These are phyloP conservation scores for Cirrhinus mrigala DNA, from an alignment of 2,797 vertebrate species.

Conservation along the genomic window DNA sequence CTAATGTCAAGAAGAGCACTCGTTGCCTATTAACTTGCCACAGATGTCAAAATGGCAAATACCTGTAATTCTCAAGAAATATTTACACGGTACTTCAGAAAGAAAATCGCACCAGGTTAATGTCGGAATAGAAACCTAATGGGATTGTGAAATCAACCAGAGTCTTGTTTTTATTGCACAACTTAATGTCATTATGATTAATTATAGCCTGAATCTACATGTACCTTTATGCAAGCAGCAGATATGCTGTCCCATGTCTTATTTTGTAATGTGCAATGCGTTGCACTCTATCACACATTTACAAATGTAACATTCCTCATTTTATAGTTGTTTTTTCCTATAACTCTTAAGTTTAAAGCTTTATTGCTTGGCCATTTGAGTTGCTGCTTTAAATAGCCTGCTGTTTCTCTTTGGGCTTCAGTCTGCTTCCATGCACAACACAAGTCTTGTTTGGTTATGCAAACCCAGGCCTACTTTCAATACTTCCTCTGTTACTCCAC, in stretches of 20 bases:
- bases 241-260: background rate
- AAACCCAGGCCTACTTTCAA: constrained; percentile 15
- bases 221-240: background rate
- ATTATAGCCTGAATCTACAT: background rate
- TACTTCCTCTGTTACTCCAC: background rate
- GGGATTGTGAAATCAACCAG: too few species aligned
- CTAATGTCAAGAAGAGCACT: background rate
- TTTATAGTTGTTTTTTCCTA: too few species aligned
- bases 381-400: background rate
- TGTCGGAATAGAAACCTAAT: background rate
- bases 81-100: background rate
- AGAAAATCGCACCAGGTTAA: background rate
- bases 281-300: background rate
- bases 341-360: background rate
- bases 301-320: background rate
- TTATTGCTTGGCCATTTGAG: background rate
- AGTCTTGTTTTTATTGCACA: background rate
- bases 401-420: background rate
- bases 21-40: background rate
- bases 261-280: background rate
- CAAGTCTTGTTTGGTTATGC: constrained; percentile 32
- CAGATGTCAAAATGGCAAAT: background rate
- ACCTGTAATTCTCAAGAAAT: background rate
- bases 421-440: background rate
- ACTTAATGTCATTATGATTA: background rate